Evolutionary conservation across 2,888 invertebrate genomes (phyloP), one percentile per base, ranked within the genome.

Genomic region (Dicyrtoma fusca): DNA sequence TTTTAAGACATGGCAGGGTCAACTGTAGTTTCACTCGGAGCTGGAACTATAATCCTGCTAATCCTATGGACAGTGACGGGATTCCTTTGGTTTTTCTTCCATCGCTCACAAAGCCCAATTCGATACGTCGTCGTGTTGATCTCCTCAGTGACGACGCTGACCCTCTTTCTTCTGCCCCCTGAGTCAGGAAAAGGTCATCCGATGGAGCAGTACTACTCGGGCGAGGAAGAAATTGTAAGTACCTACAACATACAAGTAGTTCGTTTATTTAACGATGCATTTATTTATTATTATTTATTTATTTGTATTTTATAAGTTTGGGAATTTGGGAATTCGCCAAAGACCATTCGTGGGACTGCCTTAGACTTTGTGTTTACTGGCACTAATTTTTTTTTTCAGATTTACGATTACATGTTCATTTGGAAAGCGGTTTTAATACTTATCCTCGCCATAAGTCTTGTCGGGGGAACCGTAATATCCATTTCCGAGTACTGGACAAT

Each of bases 371-470:
- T n/a, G n/a, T n/a, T n/a, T n/a, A n/a, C n/a, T n/a, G n/a, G n/a
- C n/a, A n/a, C n/a, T n/a, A n/a, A 13, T 26, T 4, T 59, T 11
- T 26, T 25, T 34, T n/a, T 66, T 26, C 62, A 71, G 71, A 26
- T 62, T 6, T 71, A 71, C 45, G 71, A 71, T 55, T 71, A 71
- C 62, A 51, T 63, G 55, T 71, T 71, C 63, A 51, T 71, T 25
- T 63, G 63, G 71, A 71, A 63, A 55, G 64, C 53, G 1, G n/a
- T 71, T 21, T 25, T 71, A 14, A 71, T 71, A 6, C 14, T 62
- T 1, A 42, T 63, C 19, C 45, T 71, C 8, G 23, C 64, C 1
- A 1, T 64, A 21, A 55, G 71, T 45, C 21, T 71, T 5, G 6
- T 71, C 3, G 71, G 51, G 0, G 71, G 71, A 21, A 53, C 55